phyloP scores from a whole-genome alignment of 2,113 vertebrate species.

The Bubo bubo region DNA sequence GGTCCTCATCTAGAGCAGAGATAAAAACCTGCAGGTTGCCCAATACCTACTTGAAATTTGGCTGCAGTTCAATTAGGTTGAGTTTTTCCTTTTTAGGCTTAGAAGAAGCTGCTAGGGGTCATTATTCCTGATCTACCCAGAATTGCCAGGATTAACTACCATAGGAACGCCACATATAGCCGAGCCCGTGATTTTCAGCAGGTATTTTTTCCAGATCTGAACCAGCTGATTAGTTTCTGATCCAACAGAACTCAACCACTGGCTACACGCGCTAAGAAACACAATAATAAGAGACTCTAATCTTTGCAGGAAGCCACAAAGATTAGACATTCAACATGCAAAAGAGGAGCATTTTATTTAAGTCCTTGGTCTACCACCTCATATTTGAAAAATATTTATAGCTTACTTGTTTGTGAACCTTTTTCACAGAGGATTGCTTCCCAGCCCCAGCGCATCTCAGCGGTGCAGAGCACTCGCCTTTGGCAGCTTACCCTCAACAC shows the following conservation, averaged over 20 bases:
- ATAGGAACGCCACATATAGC: background rate
- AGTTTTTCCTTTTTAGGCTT: background rate
- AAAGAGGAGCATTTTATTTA: background rate
- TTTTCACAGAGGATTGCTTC: background rate
- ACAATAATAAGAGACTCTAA: background rate
- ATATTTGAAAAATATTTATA: background rate
- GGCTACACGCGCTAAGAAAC: background rate
- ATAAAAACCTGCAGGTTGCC: background rate
- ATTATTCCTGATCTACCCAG: background rate
- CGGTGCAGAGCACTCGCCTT: accelerated
- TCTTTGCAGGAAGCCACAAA: background rate
- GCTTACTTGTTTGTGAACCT: background rate
- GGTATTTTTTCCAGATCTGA: background rate
- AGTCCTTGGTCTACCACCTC: background rate
- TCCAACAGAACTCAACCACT: background rate
- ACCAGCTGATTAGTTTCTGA: background rate
- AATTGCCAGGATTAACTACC: background rate
- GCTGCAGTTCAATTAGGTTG: accelerated
- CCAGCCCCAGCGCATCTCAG: background rate
- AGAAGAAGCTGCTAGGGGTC: background rate
- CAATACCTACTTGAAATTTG: background rate
- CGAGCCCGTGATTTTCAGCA: background rate
- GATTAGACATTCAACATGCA: background rate
- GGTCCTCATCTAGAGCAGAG: background rate
- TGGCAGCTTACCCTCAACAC: background rate